Conservation (phyloP, 2,888 invertebrate genomes). For the Halictus quadricinctus region DNA sequence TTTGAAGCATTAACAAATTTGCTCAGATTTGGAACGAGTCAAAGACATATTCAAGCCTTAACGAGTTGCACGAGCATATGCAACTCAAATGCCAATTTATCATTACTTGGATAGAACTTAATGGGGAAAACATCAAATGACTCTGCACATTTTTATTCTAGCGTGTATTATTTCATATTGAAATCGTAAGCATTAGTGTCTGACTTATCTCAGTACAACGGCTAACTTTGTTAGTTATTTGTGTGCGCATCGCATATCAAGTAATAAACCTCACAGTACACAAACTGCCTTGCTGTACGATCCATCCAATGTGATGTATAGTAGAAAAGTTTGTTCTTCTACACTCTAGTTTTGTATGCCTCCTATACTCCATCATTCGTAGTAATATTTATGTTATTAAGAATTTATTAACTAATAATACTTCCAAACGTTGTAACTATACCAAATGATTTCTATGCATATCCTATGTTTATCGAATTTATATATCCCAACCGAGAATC, state of each 20-base stretch:
- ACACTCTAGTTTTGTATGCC: slow-evolving; percentile 51
- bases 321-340: slow-evolving; percentile 53
- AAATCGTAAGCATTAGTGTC: slow-evolving; percentile 64
- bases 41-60: slow-evolving; percentile 59
- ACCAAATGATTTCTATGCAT: slow-evolving; percentile 64
- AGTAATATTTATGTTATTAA: slow-evolving; percentile 54
- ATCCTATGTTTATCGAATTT: slow-evolving; percentile 50
- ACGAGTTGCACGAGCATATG: slow-evolving; percentile 29
- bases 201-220: slow-evolving; percentile 59
- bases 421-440: slow-evolving; percentile 56
- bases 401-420: slow-evolving; percentile 43
- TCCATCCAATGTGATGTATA: slow-evolving; percentile 58
- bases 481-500: slow-evolving; percentile 20
- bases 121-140: slow-evolving; percentile 57
- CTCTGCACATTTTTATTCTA: slow-evolving; percentile 68
- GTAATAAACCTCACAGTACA: slow-evolving; percentile 66
- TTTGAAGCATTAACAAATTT: slow-evolving; percentile 67
- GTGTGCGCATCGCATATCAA: slow-evolving; percentile 67
- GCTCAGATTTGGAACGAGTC: slow-evolving; percentile 71
- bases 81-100: slow-evolving; percentile 55
- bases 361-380: slow-evolving; percentile 55
- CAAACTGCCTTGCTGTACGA: slow-evolving; percentile 70
- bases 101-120: slow-evolving; percentile 58
- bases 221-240: slow-evolving; percentile 67
- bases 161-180: slow-evolving; percentile 71